Evolutionary conservation across 2,113 vertebrate species (phyloP).

Genomic region (Eonycteris spelaea): DNA sequence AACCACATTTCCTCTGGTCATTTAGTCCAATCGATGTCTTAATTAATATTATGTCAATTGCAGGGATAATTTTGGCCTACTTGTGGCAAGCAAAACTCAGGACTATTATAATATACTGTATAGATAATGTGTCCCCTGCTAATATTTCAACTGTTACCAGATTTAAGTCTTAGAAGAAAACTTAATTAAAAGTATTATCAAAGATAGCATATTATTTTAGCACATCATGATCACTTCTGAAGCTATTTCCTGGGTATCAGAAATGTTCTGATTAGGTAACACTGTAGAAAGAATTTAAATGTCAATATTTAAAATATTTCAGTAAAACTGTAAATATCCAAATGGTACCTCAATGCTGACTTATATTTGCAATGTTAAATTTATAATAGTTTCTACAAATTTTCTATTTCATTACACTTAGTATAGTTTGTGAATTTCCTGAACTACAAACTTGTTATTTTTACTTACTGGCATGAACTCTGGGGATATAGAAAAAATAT

Average conservation of each 20-base stretch:
- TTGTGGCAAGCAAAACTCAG: slow-evolving; percentile 12
- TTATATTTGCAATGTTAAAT: not conserved
- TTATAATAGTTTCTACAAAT: not conserved
- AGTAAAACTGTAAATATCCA: not conserved
- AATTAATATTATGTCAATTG: not conserved
- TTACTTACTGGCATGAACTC: not conserved
- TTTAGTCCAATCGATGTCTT: not conserved
- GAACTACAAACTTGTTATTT: not conserved
- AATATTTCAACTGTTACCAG: slow-evolving; percentile 47
- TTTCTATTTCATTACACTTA: not conserved
- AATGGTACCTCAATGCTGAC: not conserved
- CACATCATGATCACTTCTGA: slow-evolving; percentile 52
- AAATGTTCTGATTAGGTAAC: slow-evolving; percentile 23
- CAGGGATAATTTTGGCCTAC: not conserved
- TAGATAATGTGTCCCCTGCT: not conserved
- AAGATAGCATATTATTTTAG: slow-evolving; percentile 51
- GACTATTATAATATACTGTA: not conserved
- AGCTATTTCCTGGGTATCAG: slow-evolving; percentile 59
- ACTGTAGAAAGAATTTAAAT: not conserved
- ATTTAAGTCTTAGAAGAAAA: slow-evolving; percentile 64
- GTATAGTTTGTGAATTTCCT: not conserved
- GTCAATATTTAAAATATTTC: slow-evolving; percentile 2
- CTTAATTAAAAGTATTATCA: slow-evolving; percentile 29
- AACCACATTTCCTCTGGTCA: not conserved
- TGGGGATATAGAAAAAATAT: not conserved